phyloP scores from a whole-genome alignment of 2,888 invertebrate species.

The Ormyrus labotus region DNA sequence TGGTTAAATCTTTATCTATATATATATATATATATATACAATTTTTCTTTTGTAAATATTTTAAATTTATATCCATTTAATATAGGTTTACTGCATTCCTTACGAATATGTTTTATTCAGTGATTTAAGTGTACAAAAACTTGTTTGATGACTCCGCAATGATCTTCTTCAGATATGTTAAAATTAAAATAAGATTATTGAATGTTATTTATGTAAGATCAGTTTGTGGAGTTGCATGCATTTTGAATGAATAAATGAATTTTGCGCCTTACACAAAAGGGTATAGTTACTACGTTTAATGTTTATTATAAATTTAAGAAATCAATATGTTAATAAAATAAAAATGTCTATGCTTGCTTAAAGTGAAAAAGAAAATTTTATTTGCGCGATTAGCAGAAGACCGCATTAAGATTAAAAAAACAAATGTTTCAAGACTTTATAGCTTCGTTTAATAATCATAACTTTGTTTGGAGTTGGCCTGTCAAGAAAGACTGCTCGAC shows the following conservation, averaged over 20 bases:
- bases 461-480: neutral
- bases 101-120: conserved; percentile 3
- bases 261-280: conserved; percentile 10
- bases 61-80: conserved; percentile 6
- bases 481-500: conserved; percentile 19
- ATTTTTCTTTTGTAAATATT: conserved; percentile 31
- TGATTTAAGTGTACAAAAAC: conserved; percentile 13
- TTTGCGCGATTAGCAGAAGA: neutral
- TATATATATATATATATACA: no score
- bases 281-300: neutral
- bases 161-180: neutral
- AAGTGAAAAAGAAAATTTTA: neutral
- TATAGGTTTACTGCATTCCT: neutral
- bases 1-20: conserved; percentile 2
- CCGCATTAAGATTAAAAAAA: neutral
- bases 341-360: conserved; percentile 2
- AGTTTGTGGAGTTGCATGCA: neutral
- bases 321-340: neutral
- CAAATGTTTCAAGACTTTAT: neutral
- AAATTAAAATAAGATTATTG: conserved; percentile 1
- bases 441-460: neutral
- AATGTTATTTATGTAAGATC: conserved; percentile 11
- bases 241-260: conserved; percentile 25
- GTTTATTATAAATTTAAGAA: conserved; percentile 3
- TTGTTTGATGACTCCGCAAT: neutral